Base-by-base conservation (phyloP, 2,888 invertebrate genomes). In the Polymixis flavicincta region DNA sequence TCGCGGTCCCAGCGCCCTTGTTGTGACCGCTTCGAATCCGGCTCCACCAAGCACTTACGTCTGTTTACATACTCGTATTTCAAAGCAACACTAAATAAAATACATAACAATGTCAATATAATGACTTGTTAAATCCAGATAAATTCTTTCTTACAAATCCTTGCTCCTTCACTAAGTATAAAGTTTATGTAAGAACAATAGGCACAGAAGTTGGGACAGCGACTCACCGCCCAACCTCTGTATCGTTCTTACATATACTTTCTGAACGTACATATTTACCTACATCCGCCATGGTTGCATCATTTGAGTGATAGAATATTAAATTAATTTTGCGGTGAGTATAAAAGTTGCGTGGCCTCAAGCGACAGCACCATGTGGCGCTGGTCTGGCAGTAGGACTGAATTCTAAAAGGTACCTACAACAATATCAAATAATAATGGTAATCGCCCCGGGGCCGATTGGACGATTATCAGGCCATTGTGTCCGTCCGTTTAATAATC, bases 301-400 rank as follows among this genome's bases (percentile, higher is more conserved):
- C 83, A 89, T 87, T 88, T 87, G 86, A 89, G 89, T 90, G 91
- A 92, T 93, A 91, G 90, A 91, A 89, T 91, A 92, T 92, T 93
- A 95, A 95, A 93, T 95, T 93, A 94, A 93, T 94, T 94, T 94
- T 93, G 93, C 93, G 94, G 93, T 93, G 86, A 92, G 90, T 89
- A 90, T 91, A 89, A 90, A 90, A 91, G 92, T 90, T 87, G 92
- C 90, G 92, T 91, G 90, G 90, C 93, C 91, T 60, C 88, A 81
- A 91, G 94, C 92, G 91, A 92, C 92, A 88, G 88, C 91, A 89
- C 92, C 95, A 95, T 95, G 92, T 95, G 95, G 90, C 89, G 90
- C 76, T 78, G 87, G 89, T 85, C 88, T 78, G 84, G 85, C 80
- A 78, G 84, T 82, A 81, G 85, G 86, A 87, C 87, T 88, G 88